Evolutionary conservation across 2,113 vertebrate species (phyloP).

Genomic region (Cairina moschata): DNA sequence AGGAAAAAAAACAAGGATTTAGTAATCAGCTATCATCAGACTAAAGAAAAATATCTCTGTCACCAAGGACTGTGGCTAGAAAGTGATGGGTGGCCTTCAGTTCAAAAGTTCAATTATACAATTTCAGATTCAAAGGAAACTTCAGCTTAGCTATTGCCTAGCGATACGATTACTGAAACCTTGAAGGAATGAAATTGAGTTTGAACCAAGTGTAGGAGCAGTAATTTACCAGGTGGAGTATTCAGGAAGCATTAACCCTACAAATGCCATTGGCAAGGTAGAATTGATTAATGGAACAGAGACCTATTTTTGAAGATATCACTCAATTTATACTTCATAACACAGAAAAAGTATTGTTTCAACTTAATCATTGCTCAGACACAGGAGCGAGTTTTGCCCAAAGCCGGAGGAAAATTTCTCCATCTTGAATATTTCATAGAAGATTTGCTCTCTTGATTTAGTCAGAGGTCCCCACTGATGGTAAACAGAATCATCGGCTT

Average conservation of each 20-base stretch:
- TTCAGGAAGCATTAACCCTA: conserved; percentile 52
- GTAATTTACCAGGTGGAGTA: conserved; percentile 52
- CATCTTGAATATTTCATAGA: neutral
- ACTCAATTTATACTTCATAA: neutral
- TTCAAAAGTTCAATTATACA: conserved; percentile 63
- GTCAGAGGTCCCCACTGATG: neutral
- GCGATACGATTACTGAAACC: conserved; percentile 44
- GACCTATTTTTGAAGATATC: neutral
- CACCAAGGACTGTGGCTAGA: conserved; percentile 7
- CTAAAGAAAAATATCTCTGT: conserved; percentile 45
- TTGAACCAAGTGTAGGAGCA: conserved; percentile 21
- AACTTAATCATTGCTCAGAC: neutral
- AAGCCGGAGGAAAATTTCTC: neutral
- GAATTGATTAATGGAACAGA: neutral
- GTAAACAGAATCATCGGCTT: neutral
- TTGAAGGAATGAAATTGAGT: conserved; percentile 69
- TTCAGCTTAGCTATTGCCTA: conserved; percentile 50
- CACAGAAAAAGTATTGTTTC: neutral
- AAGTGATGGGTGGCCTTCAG: conserved; percentile 49
- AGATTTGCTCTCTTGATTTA: neutral
- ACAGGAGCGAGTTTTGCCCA: neutral
- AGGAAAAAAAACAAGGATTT: conserved; percentile 37
- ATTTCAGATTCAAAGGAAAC: conserved; percentile 73
- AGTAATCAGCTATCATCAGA: conserved; percentile 38
- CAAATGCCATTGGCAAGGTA: neutral